Conservation (phyloP, 2,113 vertebrate species). For the Lipophrys pholis region DNA sequence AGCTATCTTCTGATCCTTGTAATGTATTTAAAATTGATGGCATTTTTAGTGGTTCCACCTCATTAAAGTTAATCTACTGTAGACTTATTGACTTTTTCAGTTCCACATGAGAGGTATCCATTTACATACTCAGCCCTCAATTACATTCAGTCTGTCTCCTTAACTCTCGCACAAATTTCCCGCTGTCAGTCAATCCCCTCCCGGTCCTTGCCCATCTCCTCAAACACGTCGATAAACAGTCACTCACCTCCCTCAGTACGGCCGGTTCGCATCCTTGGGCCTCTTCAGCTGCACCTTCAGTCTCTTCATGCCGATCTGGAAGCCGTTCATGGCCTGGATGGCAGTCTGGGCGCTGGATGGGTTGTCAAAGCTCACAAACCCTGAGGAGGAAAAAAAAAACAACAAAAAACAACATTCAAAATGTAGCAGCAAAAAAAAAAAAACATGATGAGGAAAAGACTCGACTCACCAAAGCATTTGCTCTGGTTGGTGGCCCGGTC, state of each 20-base stretch:
- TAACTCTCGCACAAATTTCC: conserved; percentile 51
- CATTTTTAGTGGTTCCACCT: conserved; percentile 46
- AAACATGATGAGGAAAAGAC: no score
- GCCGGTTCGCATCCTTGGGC: conserved; percentile 95
- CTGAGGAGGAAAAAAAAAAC: conserved; percentile 60
- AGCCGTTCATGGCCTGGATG: conserved; percentile 98
- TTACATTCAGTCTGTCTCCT: conserved; percentile 61
- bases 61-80: conserved; percentile 69
- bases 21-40: conserved; percentile 48
- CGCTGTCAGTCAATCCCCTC: conserved; percentile 50
- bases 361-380: conserved; percentile 97
- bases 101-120: conserved; percentile 65
- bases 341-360: conserved; percentile 93
- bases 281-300: conserved; percentile 97
- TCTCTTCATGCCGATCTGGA: conserved; percentile 97
- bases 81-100: conserved; percentile 62
- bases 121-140: conserved; percentile 48
- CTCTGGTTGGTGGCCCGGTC: conserved; percentile 98
- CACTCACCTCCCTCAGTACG: conserved; percentile 86
- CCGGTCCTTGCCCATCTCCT: conserved; percentile 3
- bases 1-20: conserved; percentile 27
- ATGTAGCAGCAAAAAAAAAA: not conserved
- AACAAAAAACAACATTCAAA: not conserved
- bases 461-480: conserved; percentile 94
- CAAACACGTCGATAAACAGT: conserved; percentile 12